Evolutionary conservation across 2,888 invertebrate species (phyloP).

Genomic region (Mycogona germanica): DNA sequence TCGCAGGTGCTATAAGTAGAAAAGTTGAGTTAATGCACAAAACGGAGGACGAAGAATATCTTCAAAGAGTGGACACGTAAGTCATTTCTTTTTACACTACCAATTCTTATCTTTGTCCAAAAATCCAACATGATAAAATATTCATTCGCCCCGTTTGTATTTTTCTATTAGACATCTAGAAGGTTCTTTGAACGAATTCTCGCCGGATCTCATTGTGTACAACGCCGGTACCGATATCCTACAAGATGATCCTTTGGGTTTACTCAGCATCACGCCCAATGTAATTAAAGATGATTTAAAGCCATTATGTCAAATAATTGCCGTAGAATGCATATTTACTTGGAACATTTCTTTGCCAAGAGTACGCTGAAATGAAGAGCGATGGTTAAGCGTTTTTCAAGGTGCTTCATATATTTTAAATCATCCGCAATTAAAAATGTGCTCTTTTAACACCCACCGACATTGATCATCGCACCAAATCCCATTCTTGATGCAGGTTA

Average conservation of each 20-base stretch:
- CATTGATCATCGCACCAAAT: too few species aligned
- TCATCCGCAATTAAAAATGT: too few species aligned
- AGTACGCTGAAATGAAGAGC: too few species aligned
- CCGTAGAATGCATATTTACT: neutral
- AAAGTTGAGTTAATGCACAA: slow-evolving; percentile 50
- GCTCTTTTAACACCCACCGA: too few species aligned
- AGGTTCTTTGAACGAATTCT: slow-evolving; percentile 53
- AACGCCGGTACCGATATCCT: slow-evolving; percentile 87
- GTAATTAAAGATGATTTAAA: slow-evolving; percentile 34
- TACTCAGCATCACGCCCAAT: slow-evolving; percentile 52
- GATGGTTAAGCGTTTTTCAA: too few species aligned
- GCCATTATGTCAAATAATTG: neutral
- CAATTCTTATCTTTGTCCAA: neutral
- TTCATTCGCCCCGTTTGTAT: neutral
- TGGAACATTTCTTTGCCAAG: slow-evolving; percentile 24
- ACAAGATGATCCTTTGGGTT: slow-evolving; percentile 62
- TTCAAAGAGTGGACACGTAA: slow-evolving; percentile 51
- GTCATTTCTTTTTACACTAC: too few species aligned
- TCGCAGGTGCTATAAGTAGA: slow-evolving; percentile 47
- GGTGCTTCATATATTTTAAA: too few species aligned
- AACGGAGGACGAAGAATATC: slow-evolving; percentile 56
- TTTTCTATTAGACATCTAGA: slow-evolving; percentile 46
- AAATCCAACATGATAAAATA: neutral
- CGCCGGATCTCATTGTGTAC: slow-evolving; percentile 70
- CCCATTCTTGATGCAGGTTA: too few species aligned